Percentiles rank a stretch among this genome's conserved stretches.
phyloP scores from a whole-genome alignment of 1,140 invertebrate species.

The Ganaspis sp. region DNA sequence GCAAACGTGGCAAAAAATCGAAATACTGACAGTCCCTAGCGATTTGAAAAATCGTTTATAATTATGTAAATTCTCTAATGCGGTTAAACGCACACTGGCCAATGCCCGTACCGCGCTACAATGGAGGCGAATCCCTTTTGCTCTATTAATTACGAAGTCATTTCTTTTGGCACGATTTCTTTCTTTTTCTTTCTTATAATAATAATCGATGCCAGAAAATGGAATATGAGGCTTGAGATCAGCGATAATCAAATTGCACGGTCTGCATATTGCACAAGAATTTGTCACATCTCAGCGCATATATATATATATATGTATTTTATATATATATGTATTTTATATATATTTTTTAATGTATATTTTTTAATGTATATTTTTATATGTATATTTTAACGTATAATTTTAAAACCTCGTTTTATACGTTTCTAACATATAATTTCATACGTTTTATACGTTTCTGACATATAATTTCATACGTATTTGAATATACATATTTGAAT shows the following conservation, averaged over 20 bases:
- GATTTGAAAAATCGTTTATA: conserved; percentile 35
- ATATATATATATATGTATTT: neutral
- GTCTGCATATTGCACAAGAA: conserved; percentile 30
- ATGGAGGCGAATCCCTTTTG: conserved; percentile 22
- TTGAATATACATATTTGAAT: no score
- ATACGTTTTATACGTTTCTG: no score
- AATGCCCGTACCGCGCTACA: conserved; percentile 33
- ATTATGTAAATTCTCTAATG: conserved; percentile 44
- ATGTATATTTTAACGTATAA: no score
- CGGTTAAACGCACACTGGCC: conserved; percentile 45
- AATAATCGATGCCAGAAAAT: conserved; percentile 27
- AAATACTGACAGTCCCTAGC: conserved; percentile 27
- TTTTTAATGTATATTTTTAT: no score
- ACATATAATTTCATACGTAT: no score
- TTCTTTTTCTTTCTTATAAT: neutral
- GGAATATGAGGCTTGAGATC: conserved; percentile 27
- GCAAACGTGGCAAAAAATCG: neutral
- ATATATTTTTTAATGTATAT: no score
- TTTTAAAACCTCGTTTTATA: no score
- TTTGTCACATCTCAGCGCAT: conserved; percentile 10
- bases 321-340: no score
- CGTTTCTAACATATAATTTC: no score
- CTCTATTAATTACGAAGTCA: conserved; percentile 28
- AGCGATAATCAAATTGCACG: conserved; percentile 30
- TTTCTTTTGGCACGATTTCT: conserved; percentile 24